These are phyloP conservation scores for Thaleichthys pacificus DNA, from an alignment of 2,797 vertebrate species.

Conservation along the genomic window DNA sequence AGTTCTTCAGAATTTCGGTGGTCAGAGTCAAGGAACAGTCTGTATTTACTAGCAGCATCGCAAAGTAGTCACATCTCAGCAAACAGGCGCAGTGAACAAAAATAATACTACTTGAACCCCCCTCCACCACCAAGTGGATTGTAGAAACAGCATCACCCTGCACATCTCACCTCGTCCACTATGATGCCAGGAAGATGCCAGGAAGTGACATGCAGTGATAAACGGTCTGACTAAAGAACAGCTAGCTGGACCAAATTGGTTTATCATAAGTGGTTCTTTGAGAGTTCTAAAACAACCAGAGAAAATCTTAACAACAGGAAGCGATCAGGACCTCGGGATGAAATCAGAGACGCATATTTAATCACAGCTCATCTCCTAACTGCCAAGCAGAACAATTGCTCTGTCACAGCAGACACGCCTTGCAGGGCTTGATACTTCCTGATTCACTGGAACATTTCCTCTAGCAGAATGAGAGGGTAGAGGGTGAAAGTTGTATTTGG, in stretches of 20 bases:
- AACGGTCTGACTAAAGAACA: neutral
- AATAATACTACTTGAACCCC: no score
- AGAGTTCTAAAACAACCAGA: neutral
- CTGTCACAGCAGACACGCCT: neutral
- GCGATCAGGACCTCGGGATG: constrained; percentile 6
- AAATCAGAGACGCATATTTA: constrained; percentile 36
- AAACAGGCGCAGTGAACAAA: no score
- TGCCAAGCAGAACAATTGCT: constrained; percentile 16
- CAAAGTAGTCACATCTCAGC: no score
- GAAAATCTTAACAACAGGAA: neutral
- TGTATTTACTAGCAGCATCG: no score
- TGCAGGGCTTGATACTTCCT: neutral
- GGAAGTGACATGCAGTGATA: neutral
- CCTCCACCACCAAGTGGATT: neutral
- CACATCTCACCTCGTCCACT: no score
- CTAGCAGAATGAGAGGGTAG: neutral
- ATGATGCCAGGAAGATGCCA: neutral
- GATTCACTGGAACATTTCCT: neutral
- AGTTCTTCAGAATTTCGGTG: no score
- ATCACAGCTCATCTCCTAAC: constrained; percentile 31
- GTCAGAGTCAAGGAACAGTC: no score
- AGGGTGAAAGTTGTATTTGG: neutral
- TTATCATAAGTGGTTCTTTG: constrained; percentile 42
- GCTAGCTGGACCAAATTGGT: constrained; percentile 21
- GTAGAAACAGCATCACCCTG: no score